Base-by-base conservation (phyloP, 2,888 invertebrate species). In the Cloeon dipterum region DNA sequence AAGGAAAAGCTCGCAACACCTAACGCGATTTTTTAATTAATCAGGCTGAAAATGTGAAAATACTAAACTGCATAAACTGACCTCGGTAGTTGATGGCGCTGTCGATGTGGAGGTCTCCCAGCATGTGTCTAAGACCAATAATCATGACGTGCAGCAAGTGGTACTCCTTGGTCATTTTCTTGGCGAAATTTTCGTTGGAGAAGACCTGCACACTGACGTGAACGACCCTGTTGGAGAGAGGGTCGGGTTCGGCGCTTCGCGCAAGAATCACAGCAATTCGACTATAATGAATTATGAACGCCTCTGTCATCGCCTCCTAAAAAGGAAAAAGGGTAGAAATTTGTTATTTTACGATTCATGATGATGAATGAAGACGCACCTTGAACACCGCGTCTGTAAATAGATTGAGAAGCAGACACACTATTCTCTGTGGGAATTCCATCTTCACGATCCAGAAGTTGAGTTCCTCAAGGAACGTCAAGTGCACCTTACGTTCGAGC, bases 361-460 rank as follows among this genome's bases (percentile, higher is more conserved):
- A n/a, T n/a, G n/a, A n/a, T n/a, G n/a, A n/a, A n/a, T n/a, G n/a
- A n/a, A n/a, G n/a, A n/a, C 43, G 41, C 47, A 79, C 82, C 68
- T 94, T 94, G 53, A 93, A 94, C 49, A 81, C 76, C 44, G 82
- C 79, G 61, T 93, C 89, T 3, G 93, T 93, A 49, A 96, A 62
- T 77, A 96, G 82, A 53, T 91, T 89, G 37, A 96, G 68, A 42
- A 96, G 60, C 45, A 94, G 71, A 52, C 93, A 94, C 37, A 94
- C 93, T 39, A 96, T 70, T 53, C 88, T 89, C 60, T 94, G 91
- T 1, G 94, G 94, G 61, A 94, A 96, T 58, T 94, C 91, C 57
- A 82, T 89, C 54, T 85, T 85, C 42, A 94, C 88, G 17, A 88
- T 89, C 94, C 96, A 96, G 62, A 96, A 94, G 46, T 94, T 83